phyloP scores from a whole-genome alignment of 2,797 vertebrate genomes.

The Bradypodion ventrale region DNA sequence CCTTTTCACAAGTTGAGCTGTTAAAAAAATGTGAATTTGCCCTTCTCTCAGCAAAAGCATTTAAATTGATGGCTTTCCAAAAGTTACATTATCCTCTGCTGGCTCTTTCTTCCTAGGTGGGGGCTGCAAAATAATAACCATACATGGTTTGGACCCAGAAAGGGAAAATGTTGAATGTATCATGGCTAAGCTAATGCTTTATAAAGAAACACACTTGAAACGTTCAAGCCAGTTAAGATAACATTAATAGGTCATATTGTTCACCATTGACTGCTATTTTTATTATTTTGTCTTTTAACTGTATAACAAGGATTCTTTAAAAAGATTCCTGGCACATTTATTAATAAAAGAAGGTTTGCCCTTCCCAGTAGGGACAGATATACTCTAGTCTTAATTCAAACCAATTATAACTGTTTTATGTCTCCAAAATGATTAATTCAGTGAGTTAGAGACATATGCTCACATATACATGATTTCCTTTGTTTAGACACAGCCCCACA shows the following conservation, averaged over 20 bases:
- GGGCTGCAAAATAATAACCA: conserved; percentile 70
- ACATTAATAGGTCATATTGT: conserved; percentile 72
- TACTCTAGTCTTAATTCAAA: conserved; percentile 2
- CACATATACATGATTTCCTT: conserved; percentile 56
- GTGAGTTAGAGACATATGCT: conserved; percentile 53
- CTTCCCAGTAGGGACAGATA: too few relatives aligned
- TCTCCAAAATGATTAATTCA: conserved; percentile 78
- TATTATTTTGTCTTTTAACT: conserved; percentile 59
- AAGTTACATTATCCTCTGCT: conserved; percentile 52
- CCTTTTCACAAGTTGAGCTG: conserved; percentile 53
- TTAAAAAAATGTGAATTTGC: conserved; percentile 57
- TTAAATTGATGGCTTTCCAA: conserved; percentile 68
- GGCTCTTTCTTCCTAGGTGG: conserved; percentile 63
- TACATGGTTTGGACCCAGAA: conserved; percentile 63
- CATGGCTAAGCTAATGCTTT: conserved; percentile 65
- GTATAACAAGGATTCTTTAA: conserved; percentile 68
- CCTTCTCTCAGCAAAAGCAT: conserved; percentile 53
- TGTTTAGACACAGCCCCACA: conserved; percentile 74
- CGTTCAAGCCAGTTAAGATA: conserved; percentile 72
- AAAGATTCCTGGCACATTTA: conserved; percentile 75
- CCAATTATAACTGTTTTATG: conserved; percentile 65
- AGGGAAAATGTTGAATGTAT: conserved; percentile 72
- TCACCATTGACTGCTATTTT: conserved; percentile 60
- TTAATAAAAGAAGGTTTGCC: conserved; percentile 72
- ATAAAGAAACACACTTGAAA: conserved; percentile 68